Evolutionary conservation across 2,888 invertebrate genomes (phyloP).

Genomic region (Tinea trinotella): DNA sequence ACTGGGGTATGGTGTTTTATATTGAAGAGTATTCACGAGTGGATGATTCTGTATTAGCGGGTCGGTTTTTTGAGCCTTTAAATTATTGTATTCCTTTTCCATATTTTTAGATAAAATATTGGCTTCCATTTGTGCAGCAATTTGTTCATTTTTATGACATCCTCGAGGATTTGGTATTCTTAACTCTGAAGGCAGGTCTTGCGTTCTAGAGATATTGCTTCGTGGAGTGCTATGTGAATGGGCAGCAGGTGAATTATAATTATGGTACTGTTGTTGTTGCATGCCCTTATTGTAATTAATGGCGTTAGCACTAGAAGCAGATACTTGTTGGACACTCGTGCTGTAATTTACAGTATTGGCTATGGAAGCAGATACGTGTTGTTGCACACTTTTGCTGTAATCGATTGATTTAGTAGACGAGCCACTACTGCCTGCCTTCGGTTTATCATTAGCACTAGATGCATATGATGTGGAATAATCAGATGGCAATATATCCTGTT

Average conservation of each 20-base stretch:
- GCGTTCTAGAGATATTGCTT: conserved; percentile 39
- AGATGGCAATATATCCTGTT: conserved; percentile 49
- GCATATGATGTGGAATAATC: conserved; percentile 48
- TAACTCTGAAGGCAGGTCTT: conserved; percentile 49
- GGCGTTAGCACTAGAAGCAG: background rate
- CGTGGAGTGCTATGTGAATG: conserved; percentile 24
- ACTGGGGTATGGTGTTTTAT: conserved; percentile 52
- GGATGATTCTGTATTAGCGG: conserved; percentile 52
- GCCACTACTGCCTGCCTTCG: conserved; percentile 39
- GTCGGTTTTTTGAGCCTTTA: conserved; percentile 49
- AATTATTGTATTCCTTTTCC: conserved; percentile 31
- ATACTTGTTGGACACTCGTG: background rate
- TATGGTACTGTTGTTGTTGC: conserved; percentile 49
- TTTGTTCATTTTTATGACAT: conserved; percentile 39
- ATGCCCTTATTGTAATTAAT: conserved; percentile 27
- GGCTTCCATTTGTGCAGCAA: conserved; percentile 26
- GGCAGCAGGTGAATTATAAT: conserved; percentile 37
- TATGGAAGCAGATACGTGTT: background rate
- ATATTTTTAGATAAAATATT: conserved; percentile 42
- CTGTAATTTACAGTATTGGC: background rate
- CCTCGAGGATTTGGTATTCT: conserved; percentile 59
- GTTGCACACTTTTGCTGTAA: conserved; percentile 30
- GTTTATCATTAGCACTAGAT: conserved; percentile 42
- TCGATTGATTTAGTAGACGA: background rate
- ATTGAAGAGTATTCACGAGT: conserved; percentile 47